phyloP scores from a whole-genome alignment of 2,888 invertebrate species.

The Parnassius smintheus region DNA sequence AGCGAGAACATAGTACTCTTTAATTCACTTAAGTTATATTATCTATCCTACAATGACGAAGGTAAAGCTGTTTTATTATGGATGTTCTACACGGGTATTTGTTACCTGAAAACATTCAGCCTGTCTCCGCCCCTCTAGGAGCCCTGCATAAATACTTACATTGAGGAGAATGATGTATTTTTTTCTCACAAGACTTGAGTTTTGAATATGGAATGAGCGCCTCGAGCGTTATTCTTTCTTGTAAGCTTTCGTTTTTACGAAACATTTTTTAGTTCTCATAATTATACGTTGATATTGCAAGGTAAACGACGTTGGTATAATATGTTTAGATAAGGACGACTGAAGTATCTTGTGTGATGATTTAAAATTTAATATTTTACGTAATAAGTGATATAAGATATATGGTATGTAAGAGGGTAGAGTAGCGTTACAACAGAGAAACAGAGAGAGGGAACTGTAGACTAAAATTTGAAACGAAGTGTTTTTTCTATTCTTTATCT shows the following conservation, averaged over 20 bases:
- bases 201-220: slow-evolving; percentile 20
- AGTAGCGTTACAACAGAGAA: too few relatives aligned
- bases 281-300: slow-evolving; percentile 14
- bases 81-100: neutral
- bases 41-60: too few relatives aligned
- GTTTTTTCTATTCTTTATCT: too few relatives aligned
- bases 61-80: neutral
- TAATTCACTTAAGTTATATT: too few relatives aligned
- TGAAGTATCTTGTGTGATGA: too few relatives aligned
- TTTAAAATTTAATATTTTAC: too few relatives aligned
- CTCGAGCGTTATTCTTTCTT: slow-evolving; percentile 10
- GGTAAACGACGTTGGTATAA: slow-evolving; percentile 2
- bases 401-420: too few relatives aligned
- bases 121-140: neutral
- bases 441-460: too few relatives aligned
- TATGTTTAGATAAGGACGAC: neutral
- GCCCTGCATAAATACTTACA: slow-evolving; percentile 14
- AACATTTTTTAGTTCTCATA: slow-evolving; percentile 10
- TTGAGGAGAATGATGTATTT: slow-evolving; percentile 13
- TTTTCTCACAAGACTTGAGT: slow-evolving; percentile 11
- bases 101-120: neutral
- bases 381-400: too few relatives aligned
- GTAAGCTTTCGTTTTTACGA: slow-evolving; percentile 8
- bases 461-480: too few relatives aligned
- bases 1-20: too few relatives aligned